phyloP scores from a whole-genome alignment of 2,113 vertebrate genomes.

The Oreochromis aureus region DNA sequence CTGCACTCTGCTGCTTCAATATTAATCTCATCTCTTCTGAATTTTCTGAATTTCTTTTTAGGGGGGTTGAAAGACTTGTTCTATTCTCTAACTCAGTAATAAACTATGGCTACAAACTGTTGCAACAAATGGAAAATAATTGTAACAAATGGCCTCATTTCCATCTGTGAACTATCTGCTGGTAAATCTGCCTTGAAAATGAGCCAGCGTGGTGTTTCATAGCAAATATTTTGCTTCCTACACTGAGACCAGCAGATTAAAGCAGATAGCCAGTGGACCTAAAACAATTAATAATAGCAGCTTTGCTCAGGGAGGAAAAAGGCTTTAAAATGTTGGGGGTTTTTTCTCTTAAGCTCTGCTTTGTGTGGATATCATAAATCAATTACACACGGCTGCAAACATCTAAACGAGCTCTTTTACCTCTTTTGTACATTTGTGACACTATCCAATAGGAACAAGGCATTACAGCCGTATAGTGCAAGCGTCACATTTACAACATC shows the following conservation, averaged over 20 bases:
- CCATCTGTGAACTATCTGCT: constrained; percentile 57
- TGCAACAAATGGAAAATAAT: constrained; percentile 38
- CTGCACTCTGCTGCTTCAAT: not conserved
- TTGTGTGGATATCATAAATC: constrained; percentile 57
- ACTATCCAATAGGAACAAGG: not conserved
- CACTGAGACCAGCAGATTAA: constrained; percentile 61
- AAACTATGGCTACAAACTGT: constrained; percentile 4
- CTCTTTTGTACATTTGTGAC: constrained; percentile 6
- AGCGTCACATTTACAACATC: not conserved
- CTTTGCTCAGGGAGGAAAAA: constrained; percentile 53
- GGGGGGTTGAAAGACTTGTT: not conserved
- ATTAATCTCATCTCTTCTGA: not conserved
- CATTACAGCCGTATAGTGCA: not conserved
- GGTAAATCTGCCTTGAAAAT: constrained; percentile 59
- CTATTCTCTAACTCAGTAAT: not conserved
- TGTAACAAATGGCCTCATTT: constrained; percentile 50
- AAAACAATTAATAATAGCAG: constrained; percentile 66
- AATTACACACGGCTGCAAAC: constrained; percentile 43
- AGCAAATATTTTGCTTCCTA: constrained; percentile 63
- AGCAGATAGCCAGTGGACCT: constrained; percentile 61
- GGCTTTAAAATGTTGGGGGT: constrained; percentile 15
- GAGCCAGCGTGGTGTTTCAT: constrained; percentile 59
- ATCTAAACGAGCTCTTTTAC: constrained; percentile 23
- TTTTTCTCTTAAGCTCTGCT: constrained; percentile 27
- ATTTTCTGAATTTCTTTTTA: not conserved